phyloP scores from a whole-genome alignment of 2,113 vertebrate species.

The Origma solitaria region DNA sequence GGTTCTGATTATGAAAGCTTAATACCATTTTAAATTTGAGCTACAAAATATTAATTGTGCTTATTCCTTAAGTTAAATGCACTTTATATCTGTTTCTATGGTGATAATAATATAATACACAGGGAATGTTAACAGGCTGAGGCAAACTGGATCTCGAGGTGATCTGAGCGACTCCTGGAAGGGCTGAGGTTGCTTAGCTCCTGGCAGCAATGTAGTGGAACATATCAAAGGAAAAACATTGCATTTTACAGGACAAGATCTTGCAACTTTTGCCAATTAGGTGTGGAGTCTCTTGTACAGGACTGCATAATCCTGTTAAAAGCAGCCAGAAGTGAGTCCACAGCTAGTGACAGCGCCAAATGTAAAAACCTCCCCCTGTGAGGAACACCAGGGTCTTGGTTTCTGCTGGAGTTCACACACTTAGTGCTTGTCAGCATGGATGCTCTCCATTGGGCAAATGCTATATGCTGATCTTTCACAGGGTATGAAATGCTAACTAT shows the following conservation, averaged over 20 bases:
- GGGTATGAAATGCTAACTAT: too few species aligned
- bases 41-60: slow-evolving; percentile 2
- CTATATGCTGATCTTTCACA: too few species aligned
- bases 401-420: not conserved
- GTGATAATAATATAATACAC: not conserved
- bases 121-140: not conserved
- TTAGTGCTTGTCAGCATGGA: not conserved
- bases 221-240: not conserved
- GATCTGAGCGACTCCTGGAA: not conserved
- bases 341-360: not conserved
- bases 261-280: not conserved
- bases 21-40: slow-evolving; percentile 29
- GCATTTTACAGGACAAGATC: not conserved
- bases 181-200: not conserved
- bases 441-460: too few species aligned
- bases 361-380: not conserved
- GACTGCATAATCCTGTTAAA: not conserved
- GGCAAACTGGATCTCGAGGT: not conserved
- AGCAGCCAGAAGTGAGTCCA: not conserved
- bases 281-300: not conserved
- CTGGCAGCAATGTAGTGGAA: not conserved
- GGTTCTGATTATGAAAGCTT: slow-evolving; percentile 22
- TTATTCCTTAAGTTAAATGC: slow-evolving; percentile 19
- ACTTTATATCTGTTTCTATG: slow-evolving; percentile 24
- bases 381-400: not conserved